Evolutionary conservation across 37 sponge, comb jelly and placozoan species (phyloP), one percentile per base, ranked within the genome.

Genomic region (Cliona cf. orientalis): DNA sequence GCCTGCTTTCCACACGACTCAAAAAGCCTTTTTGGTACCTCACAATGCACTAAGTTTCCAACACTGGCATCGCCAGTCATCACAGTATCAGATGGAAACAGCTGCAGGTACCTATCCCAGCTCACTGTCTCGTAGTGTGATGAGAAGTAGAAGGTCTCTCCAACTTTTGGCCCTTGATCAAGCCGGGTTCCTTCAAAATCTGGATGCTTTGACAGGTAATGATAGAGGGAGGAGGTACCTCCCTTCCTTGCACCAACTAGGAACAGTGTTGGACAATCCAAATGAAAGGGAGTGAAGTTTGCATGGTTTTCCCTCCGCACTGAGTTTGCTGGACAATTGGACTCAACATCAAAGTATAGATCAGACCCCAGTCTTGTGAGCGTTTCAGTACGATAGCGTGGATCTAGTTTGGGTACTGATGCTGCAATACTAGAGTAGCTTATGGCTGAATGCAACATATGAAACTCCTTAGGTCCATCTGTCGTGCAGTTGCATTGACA

Each of bases 231-330:
- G 0, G 95, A 80, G 57, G 95, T 94, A 0, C 95, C 95, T 53
- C 84, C 91, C 42, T 94, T 94, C 23, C 95, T 73, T 12, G 91
- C 86, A 19, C 95, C 95, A 43, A 94, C 87, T 26, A 94, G 78
- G 67, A 87, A 94, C 37, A 94, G 68, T n/a, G 80, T 74, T 5
- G 95, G 95, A 65, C 95, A 94, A 72, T 87, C 77, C 44, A 46
- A 26, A 49, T 87, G 95, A 0, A 36, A 26, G n/a, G 87, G 83
- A 17, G 22, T 19, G 34, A 76, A 60, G 22, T 69, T 76, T 36
- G 58, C 53, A 29, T 65, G 0, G 0, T 21, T 1, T 0, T 22
- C 21, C 3, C 33, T 39, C 80, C 82, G 75, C 21, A 85, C 17
- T 2, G 87, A 86, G 22, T 42, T 62, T 35, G 63, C 2, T 0